These are phyloP conservation scores for Galaxias olidus DNA, from an alignment of 2,797 vertebrate species.

Conservation along the genomic window DNA sequence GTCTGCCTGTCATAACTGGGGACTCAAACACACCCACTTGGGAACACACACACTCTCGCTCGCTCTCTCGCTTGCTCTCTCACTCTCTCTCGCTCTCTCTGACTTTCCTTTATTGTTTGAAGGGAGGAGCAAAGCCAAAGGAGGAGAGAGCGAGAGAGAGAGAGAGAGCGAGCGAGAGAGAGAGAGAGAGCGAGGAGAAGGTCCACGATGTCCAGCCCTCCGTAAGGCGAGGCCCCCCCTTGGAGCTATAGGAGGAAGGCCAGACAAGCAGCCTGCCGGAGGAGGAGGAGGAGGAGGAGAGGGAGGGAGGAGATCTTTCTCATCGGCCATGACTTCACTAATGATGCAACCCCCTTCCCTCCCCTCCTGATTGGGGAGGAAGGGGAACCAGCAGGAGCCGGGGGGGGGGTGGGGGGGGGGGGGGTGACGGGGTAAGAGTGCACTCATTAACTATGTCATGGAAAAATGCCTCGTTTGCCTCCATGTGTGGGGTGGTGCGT, in stretches of 20 bases:
- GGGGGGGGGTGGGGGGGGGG: conserved; percentile 23
- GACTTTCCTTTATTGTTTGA: conserved; percentile 35
- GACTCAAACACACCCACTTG: conserved; percentile 46
- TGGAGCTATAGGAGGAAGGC: conserved; percentile 46
- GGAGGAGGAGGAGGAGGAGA: conserved; percentile 5
- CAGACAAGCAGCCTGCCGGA: conserved; percentile 37
- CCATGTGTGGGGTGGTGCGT: conserved; percentile 58
- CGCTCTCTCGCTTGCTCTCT: conserved; percentile 24
- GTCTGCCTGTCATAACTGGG: conserved; percentile 72
- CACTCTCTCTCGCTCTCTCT: conserved; percentile 39
- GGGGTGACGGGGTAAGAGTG: conserved; percentile 42
- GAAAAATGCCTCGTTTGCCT: conserved; percentile 71
- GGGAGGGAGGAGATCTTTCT: conserved; percentile 47
- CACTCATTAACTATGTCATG: conserved; percentile 79
- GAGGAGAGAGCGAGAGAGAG: conserved; percentile 14
- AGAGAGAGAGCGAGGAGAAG: conserved; percentile 10
- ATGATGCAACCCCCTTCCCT: conserved; percentile 50
- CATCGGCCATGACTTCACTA: conserved; percentile 69
- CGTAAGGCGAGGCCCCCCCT: conserved; percentile 25
- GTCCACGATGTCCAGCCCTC: conserved; percentile 40
- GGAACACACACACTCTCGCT: conserved; percentile 29
- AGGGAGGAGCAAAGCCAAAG: conserved; percentile 52
- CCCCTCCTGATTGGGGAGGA: conserved; percentile 60
- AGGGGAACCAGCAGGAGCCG: conserved; percentile 71
- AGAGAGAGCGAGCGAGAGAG: conserved; percentile 10